phyloP scores from a whole-genome alignment of 92 coral and sea anemone species.

The Epizoanthus illoricatus region DNA sequence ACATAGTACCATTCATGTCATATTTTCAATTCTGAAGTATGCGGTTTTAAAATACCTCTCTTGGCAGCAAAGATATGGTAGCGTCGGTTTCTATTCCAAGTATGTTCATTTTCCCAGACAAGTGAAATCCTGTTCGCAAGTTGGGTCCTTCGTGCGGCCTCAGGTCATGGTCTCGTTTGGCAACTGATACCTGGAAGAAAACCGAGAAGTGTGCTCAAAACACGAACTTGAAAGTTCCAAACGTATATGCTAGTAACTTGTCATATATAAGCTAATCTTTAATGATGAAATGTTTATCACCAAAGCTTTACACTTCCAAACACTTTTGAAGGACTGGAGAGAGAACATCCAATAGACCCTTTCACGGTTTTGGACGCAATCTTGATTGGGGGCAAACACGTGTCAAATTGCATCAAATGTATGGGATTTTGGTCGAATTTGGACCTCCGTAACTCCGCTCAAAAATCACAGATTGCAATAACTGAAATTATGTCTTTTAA shows the following conservation, averaged over 20 bases:
- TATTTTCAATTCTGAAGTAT: neutral
- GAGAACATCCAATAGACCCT: too few species aligned
- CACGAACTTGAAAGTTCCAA: neutral
- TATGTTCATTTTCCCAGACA: slow-evolving; percentile 78
- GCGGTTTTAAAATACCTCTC: slow-evolving; percentile 52
- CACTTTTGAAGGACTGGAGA: too few species aligned
- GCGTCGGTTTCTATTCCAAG: slow-evolving; percentile 85
- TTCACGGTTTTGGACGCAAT: too few species aligned
- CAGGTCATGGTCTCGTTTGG: slow-evolving; percentile 70
- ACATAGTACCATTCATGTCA: too few species aligned
- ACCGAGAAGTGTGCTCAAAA: neutral
- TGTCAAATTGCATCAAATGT: too few species aligned
- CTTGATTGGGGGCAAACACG: too few species aligned
- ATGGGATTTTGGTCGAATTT: too few species aligned
- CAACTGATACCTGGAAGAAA: slow-evolving; percentile 73
- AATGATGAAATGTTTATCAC: neutral
- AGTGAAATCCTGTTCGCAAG: slow-evolving; percentile 69
- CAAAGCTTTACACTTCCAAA: neutral
- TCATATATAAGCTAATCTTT: neutral
- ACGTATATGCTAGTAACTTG: neutral
- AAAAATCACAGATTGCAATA: too few species aligned
- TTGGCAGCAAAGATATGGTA: slow-evolving; percentile 69
- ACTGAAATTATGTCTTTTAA: too few species aligned
- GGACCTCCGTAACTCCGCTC: too few species aligned
- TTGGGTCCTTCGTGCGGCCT: slow-evolving; percentile 71